phyloP scores from a whole-genome alignment of 2,888 invertebrate genomes.

The Acleris laterana region DNA sequence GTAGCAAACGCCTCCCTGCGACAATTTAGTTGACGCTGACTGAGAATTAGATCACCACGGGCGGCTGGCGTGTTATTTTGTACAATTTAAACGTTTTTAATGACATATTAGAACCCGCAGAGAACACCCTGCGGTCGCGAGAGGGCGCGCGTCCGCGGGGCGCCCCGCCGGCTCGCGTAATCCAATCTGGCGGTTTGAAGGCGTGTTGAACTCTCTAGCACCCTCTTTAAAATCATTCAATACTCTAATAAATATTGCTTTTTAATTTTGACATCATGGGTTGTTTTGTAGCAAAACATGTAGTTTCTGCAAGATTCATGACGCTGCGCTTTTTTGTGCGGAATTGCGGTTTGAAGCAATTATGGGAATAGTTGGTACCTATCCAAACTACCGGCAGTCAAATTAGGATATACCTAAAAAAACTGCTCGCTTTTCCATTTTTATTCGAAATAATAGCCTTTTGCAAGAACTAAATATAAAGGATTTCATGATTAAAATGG shows the following conservation, averaged over 20 bases:
- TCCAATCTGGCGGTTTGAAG: constrained; percentile 46
- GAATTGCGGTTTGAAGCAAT: no score
- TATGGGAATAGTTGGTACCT: no score
- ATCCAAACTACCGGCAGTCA: no score
- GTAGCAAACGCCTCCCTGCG: constrained; percentile 14
- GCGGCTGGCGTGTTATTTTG: constrained; percentile 49
- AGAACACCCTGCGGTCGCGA: constrained; percentile 74
- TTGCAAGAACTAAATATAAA: no score
- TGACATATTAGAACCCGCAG: constrained; percentile 66
- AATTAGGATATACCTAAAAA: no score
- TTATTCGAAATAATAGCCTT: no score
- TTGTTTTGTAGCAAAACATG: no score
- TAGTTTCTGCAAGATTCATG: no score
- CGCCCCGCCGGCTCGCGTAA: constrained; percentile 39
- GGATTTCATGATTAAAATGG: no score
- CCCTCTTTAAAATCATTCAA: constrained; percentile 28
- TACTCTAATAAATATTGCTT: neutral
- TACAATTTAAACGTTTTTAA: constrained; percentile 57
- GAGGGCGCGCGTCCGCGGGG: constrained; percentile 50
- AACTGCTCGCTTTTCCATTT: no score
- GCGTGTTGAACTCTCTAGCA: constrained; percentile 42
- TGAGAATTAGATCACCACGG: constrained; percentile 46
- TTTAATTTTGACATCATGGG: neutral
- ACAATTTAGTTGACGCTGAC: constrained; percentile 28
- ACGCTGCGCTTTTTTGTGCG: no score